Evolutionary conservation across 2,888 invertebrate genomes (phyloP).

Genomic region (Heliconius ethilla): DNA sequence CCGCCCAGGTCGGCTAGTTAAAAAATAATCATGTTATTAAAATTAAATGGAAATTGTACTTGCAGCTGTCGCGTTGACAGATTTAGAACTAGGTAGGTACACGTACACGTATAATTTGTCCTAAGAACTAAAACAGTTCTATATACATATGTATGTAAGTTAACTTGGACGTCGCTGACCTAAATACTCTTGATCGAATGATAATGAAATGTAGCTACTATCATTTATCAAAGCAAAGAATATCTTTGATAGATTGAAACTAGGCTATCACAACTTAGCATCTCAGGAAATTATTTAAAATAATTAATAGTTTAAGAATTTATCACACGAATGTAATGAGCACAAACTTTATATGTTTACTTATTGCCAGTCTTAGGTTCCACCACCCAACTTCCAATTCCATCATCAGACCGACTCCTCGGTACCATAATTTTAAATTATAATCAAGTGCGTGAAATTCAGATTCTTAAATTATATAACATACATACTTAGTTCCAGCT

Average conservation of each 20-base stretch:
- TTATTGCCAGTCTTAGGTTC: too few relatives aligned
- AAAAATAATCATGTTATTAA: not conserved
- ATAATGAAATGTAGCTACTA: constrained; percentile 3
- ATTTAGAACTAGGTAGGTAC: not conserved
- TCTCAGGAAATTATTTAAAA: not conserved
- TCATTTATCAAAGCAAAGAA: constrained; percentile 14
- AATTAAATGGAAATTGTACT: not conserved
- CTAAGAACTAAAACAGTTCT: not conserved
- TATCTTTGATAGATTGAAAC: constrained; percentile 1
- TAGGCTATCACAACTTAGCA: not conserved
- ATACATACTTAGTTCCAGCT: too few relatives aligned
- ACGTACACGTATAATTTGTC: not conserved
- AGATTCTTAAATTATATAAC: too few relatives aligned
- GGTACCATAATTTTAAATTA: too few relatives aligned
- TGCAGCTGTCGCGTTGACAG: not conserved
- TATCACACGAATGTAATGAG: too few relatives aligned
- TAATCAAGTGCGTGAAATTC: too few relatives aligned
- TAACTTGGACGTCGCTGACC: constrained; percentile 3
- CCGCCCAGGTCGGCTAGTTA: too few relatives aligned
- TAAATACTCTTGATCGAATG: constrained; percentile 9
- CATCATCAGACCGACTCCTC: too few relatives aligned
- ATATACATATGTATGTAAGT: not conserved
- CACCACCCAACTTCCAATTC: too few relatives aligned
- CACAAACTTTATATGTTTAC: too few relatives aligned
- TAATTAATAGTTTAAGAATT: too few relatives aligned